Base-by-base conservation (phyloP, 1,140 invertebrate species). In the Semibalanus balanoides region DNA sequence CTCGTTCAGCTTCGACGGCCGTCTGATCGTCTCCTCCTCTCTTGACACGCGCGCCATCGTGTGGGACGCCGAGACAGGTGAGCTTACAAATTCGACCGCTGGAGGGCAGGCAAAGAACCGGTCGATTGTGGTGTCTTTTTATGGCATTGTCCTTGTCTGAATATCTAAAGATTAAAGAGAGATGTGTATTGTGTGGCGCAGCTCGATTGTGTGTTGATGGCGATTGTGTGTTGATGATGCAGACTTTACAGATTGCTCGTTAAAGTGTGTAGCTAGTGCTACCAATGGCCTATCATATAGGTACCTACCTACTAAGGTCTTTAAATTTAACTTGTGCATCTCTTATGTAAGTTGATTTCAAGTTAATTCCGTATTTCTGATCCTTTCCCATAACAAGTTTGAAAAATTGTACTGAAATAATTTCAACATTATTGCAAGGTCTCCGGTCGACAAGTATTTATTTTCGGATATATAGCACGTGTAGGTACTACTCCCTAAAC, bases 1-100 rank as follows among this genome's bases (percentile, higher is more conserved):
- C 82, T 83, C 85, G 76, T 88, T 87, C 81, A 87, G 86, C 64
- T 85, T 85, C 30, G 87, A 88, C 82, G 85, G 87, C 73, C 85
- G 85, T 75, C 79, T 88, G n/a, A 80, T 88, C 40, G 86, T 85
- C 7, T 87, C 87, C 31, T 85, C 86, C 0, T 86, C 86, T 5
- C 86, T 82, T 80, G 87, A 88, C 79, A 87, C 87, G 0, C 81
- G 83, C 35, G 85, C 87, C 25, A 86, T 88, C 74, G 78, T 88
- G 0, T 88, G 87, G 87, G 85, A 88, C 79, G 82, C 84, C 1
- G 81, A 83, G 75, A 85, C 82, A 30, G 86, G 85, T 40, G 77
- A 81, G 64, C 77, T 79, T 40, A 77, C 86, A 0, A 77, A 28
- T 64, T 22, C 40, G 28, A 0, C 29, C 29, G 76, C 25, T 75